A percentile compares a stretch with the other conserved stretches of the same genome.
These are phyloP conservation scores for Lophius americanus DNA, from an alignment of 2,797 vertebrate genomes.

Conservation along the genomic window DNA sequence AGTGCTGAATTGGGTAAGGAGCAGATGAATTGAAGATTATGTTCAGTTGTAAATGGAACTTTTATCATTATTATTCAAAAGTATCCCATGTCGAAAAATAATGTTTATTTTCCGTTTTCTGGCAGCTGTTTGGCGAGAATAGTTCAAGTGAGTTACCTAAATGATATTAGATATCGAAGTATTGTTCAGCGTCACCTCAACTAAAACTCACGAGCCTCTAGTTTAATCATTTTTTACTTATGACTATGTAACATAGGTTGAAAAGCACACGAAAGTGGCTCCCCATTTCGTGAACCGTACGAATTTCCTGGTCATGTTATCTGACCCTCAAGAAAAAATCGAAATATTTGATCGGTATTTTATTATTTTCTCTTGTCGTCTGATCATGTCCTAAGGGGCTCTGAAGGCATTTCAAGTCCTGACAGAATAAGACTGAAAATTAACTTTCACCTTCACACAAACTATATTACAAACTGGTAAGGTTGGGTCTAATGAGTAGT, in stretches of 20 bases:
- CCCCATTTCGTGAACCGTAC: neutral
- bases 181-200: neutral
- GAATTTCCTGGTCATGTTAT: neutral
- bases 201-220: neutral
- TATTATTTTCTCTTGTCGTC: no score
- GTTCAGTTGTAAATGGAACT: accelerated
- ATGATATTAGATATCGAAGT: neutral
- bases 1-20: constrained; percentile 49
- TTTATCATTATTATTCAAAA: neutral
- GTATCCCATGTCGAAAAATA: accelerated
- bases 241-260: neutral
- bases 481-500: no score
- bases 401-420: neutral
- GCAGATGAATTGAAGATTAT: neutral
- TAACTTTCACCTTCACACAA: no score
- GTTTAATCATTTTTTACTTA: neutral
- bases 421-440: neutral
- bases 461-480: no score
- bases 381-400: neutral
- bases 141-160: neutral
- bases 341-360: neutral
- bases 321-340: neutral
- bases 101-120: neutral
- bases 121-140: neutral
- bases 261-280: neutral